Conservation (phyloP, 2,888 invertebrate species). For the Cryptus viduatorius region DNA sequence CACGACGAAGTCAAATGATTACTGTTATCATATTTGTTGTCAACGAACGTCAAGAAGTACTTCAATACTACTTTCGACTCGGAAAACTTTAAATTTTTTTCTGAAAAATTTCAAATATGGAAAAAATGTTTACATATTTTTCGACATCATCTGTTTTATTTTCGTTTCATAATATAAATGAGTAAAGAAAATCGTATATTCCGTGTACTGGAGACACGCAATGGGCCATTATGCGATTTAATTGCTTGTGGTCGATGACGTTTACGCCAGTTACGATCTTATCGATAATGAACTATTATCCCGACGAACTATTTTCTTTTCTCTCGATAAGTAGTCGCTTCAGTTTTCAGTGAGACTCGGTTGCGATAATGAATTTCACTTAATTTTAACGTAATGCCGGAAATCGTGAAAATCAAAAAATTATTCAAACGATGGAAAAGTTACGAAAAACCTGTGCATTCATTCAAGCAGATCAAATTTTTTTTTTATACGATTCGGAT, state of each 20-base stretch:
- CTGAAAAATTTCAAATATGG: too few relatives aligned
- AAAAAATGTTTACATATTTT: too few relatives aligned
- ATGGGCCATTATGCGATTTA: not conserved
- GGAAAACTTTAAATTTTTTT: too few relatives aligned
- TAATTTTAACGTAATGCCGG: not conserved
- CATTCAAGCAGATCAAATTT: not conserved
- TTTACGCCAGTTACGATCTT: constrained; percentile 7
- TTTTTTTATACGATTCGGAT: not conserved
- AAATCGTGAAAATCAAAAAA: not conserved
- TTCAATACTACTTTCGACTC: too few relatives aligned
- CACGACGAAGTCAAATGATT: too few relatives aligned
- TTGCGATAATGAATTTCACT: not conserved
- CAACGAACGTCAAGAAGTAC: too few relatives aligned
- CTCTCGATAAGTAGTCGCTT: not conserved
- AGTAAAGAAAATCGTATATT: not conserved
- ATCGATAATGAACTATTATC: not conserved
- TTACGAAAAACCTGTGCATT: not conserved
- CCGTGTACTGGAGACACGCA: not conserved
- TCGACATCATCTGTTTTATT: not conserved
- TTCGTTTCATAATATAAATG: not conserved
- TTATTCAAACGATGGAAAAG: not conserved
- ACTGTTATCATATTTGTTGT: too few relatives aligned
- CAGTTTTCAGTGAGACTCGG: not conserved
- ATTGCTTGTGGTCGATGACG: constrained; percentile 3
- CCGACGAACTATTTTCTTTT: not conserved